Percentiles rank a stretch among this genome's conserved stretches.
Conservation (phyloP, 2,113 vertebrate genomes). For the Eidolon helvum region DNA sequence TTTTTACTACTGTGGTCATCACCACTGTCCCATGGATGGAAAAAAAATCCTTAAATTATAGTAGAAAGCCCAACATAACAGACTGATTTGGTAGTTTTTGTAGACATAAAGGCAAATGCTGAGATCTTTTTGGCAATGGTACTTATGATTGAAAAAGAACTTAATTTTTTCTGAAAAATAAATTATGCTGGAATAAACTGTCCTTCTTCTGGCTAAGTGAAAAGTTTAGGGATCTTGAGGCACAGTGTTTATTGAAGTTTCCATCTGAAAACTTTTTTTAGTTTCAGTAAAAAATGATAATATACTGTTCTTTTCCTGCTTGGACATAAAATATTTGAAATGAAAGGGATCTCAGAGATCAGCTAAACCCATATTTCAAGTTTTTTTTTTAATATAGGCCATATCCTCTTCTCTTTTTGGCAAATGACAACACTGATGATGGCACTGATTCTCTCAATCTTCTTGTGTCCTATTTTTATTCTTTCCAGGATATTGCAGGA, state of each 20-base stretch:
- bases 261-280: neutral
- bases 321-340: neutral
- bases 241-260: neutral
- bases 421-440: neutral
- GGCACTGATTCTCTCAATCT: neutral
- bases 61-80: neutral
- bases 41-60: neutral
- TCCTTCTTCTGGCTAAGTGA: neutral
- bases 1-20: neutral
- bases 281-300: neutral
- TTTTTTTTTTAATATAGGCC: neutral
- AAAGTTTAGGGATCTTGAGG: neutral
- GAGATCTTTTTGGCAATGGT: neutral
- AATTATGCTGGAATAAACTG: neutral
- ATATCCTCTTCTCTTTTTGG: neutral
- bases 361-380: neutral
- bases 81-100: neutral
- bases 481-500: neutral
- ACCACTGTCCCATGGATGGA: neutral
- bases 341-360: neutral
- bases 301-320: neutral
- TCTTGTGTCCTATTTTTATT: neutral
- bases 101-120: neutral
- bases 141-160: neutral
- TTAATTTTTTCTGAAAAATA: conserved; percentile 30